A percentile compares a stretch with the other conserved stretches of the same genome.
These are phyloP conservation scores for Coendou prehensilis DNA, from an alignment of 2,797 vertebrate species.

Conservation along the genomic window DNA sequence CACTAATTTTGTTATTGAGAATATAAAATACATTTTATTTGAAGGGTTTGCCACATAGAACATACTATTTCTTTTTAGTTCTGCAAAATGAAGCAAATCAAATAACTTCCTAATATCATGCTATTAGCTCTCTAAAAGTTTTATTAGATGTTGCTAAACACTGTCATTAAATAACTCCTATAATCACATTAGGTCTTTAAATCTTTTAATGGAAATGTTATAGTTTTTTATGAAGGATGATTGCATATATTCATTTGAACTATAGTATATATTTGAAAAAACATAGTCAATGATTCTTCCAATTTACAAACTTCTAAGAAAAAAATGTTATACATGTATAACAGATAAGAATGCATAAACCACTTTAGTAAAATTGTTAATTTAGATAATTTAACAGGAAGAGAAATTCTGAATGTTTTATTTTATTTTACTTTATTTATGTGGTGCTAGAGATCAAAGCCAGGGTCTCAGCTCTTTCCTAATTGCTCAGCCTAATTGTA, in stretches of 20 bases:
- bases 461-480: not conserved
- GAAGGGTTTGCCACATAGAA: not conserved
- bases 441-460: not conserved
- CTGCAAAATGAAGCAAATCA: not conserved
- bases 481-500: not conserved
- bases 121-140: not conserved
- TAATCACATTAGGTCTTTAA: not conserved
- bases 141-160: not conserved
- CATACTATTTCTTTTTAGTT: not conserved
- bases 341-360: not conserved
- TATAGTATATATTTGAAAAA: not conserved
- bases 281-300: not conserved
- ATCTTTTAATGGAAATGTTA: not conserved
- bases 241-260: not conserved
- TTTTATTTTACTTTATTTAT: not conserved
- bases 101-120: not conserved
- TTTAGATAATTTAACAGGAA: not conserved
- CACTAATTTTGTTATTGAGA: not conserved
- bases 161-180: not conserved
- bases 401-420: not conserved
- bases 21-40: not conserved
- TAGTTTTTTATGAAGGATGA: not conserved
- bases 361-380: not conserved
- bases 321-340: not conserved
- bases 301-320: not conserved